phyloP scores from a whole-genome alignment of 2,888 invertebrate species.

The Volucella inanis region DNA sequence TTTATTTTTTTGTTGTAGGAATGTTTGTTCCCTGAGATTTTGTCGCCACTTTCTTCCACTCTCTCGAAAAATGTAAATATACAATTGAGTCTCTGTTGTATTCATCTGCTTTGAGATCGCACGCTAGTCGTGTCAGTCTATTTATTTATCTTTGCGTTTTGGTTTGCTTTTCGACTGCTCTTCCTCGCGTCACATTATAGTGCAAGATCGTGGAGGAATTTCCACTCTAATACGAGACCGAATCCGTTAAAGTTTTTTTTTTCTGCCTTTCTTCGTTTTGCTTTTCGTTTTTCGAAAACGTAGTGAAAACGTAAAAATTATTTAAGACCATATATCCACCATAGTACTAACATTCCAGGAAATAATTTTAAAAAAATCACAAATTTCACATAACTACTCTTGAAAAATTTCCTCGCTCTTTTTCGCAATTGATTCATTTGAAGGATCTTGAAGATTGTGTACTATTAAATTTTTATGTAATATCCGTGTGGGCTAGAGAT shows the following conservation, averaged over 20 bases:
- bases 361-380: conserved; percentile 13
- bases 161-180: conserved; percentile 65
- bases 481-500: conserved; percentile 33
- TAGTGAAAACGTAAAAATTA: conserved; percentile 49
- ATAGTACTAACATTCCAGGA: conserved; percentile 59
- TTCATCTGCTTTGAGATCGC: conserved; percentile 58
- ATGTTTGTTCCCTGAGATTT: conserved; percentile 66
- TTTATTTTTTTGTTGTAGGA: conserved; percentile 39
- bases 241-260: conserved; percentile 31
- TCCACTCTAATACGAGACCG: conserved; percentile 51
- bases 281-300: conserved; percentile 28
- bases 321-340: conserved; percentile 26
- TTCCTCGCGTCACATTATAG: conserved; percentile 58
- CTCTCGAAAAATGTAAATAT: conserved; percentile 70
- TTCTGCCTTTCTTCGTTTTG: conserved; percentile 6
- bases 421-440: background rate
- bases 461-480: conserved; percentile 49
- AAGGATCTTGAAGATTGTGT: background rate
- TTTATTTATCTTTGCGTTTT: conserved; percentile 74
- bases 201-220: conserved; percentile 62
- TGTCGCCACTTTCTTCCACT: conserved; percentile 72
- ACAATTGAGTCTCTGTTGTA: conserved; percentile 55
- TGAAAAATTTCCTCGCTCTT: conserved; percentile 1
- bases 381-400: conserved; percentile 4
- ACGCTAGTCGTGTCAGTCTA: conserved; percentile 61